Evolutionary conservation across 2,888 invertebrate species (phyloP).

Genomic region (Stenotaenia linearis): DNA sequence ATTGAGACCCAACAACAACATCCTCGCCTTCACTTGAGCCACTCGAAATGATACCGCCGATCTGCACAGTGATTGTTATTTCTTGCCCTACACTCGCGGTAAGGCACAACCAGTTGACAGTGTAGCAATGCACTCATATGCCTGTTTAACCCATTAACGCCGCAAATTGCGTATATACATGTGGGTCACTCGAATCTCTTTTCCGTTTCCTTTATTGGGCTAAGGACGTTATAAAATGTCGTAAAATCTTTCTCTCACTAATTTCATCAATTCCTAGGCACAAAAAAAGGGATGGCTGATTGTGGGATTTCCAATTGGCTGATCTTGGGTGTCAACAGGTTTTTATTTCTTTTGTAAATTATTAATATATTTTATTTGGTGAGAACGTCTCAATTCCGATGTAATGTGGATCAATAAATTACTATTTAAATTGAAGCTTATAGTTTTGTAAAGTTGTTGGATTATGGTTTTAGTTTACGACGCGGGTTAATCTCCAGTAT

Average conservation of each 20-base stretch:
- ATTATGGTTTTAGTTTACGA: too few species aligned
- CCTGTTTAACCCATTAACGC: background rate
- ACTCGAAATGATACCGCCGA: background rate
- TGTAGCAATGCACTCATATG: background rate
- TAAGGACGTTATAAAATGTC: background rate
- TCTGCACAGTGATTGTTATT: background rate
- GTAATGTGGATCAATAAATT: too few species aligned
- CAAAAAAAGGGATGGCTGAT: too few species aligned
- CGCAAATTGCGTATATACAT: background rate
- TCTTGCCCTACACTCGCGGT: background rate
- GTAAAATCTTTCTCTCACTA: background rate
- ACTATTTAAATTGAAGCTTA: too few species aligned
- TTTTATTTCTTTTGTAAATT: too few species aligned
- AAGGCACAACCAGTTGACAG: background rate
- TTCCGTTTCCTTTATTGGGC: background rate
- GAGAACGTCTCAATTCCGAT: too few species aligned
- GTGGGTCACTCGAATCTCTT: background rate
- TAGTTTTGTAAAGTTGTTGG: too few species aligned
- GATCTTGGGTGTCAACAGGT: background rate
- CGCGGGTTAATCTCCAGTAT: background rate
- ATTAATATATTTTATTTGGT: too few species aligned
- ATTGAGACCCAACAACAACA: conserved; percentile 13
- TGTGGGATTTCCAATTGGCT: too few species aligned
- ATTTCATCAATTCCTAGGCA: background rate
- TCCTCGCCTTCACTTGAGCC: background rate